Evolutionary conservation across 2,888 invertebrate species (phyloP).

Genomic region (Bugula neritina): DNA sequence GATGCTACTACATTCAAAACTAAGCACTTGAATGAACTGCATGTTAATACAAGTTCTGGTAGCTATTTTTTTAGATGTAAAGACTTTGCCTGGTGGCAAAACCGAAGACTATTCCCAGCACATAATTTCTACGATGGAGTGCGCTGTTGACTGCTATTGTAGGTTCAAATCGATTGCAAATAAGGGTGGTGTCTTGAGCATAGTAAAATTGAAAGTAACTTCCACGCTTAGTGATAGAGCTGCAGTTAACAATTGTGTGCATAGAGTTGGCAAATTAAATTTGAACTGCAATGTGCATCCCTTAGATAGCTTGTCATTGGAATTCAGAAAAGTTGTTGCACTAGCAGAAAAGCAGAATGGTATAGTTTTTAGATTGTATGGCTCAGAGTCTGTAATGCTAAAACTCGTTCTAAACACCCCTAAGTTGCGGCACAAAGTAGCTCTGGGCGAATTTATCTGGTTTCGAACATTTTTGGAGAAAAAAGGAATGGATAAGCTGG

Average conservation of each 20-base stretch:
- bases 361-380: neutral
- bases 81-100: neutral
- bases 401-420: neutral
- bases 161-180: neutral
- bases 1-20: neutral
- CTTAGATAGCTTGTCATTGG: neutral
- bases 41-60: neutral
- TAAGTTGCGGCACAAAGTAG: neutral
- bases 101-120: neutral
- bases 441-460: neutral
- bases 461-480: neutral
- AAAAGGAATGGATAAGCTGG: neutral
- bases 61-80: neutral
- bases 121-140: neutral
- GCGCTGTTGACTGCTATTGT: too few relatives aligned
- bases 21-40: neutral
- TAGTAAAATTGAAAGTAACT: neutral
- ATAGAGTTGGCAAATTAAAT: neutral
- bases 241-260: neutral
- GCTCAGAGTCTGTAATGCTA: neutral
- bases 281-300: conserved; percentile 3
- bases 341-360: neutral
- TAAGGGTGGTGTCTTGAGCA: neutral
- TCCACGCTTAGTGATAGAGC: conserved; percentile 10
- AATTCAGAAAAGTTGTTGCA: neutral